Conservation (phyloP, 2,888 invertebrate genomes). For the Antheraea yamamai region DNA sequence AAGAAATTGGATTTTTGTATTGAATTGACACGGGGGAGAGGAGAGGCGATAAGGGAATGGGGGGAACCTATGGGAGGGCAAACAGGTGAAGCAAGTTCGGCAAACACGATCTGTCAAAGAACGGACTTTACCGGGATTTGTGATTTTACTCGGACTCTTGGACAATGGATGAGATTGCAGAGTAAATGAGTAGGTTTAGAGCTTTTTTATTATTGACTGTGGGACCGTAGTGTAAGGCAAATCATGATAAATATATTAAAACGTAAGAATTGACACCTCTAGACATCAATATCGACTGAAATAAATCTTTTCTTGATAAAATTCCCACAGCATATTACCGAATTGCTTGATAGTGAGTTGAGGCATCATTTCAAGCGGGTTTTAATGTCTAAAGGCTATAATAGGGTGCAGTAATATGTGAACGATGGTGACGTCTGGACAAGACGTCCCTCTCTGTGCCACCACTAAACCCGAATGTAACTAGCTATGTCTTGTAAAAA, state of each 20-base stretch:
- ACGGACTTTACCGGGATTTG: constrained; percentile 3
- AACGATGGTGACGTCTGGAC: too few species aligned
- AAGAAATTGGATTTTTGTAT: constrained; percentile 76
- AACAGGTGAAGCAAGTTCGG: constrained; percentile 55
- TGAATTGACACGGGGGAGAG: constrained; percentile 59
- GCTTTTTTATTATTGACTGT: not conserved
- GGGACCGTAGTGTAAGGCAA: not conserved
- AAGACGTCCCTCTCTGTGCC: too few species aligned
- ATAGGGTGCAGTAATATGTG: too few species aligned
- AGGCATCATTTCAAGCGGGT: too few species aligned
- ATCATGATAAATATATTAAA: not conserved
- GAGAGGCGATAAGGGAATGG: constrained; percentile 28
- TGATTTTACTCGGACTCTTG: not conserved
- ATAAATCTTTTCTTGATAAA: too few species aligned
- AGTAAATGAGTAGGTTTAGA: not conserved
- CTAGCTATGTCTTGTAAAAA: too few species aligned
- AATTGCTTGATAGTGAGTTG: too few species aligned
- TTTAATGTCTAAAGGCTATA: too few species aligned
- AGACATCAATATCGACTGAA: too few species aligned
- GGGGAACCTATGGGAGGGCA: constrained; percentile 40
- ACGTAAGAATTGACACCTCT: too few species aligned
- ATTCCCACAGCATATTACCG: too few species aligned
- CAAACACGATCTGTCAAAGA: constrained; percentile 54
- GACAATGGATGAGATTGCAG: not conserved
- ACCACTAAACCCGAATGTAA: too few species aligned